Conservation (phyloP, 2,113 vertebrate genomes). For the Eretmochelys imbricata region DNA sequence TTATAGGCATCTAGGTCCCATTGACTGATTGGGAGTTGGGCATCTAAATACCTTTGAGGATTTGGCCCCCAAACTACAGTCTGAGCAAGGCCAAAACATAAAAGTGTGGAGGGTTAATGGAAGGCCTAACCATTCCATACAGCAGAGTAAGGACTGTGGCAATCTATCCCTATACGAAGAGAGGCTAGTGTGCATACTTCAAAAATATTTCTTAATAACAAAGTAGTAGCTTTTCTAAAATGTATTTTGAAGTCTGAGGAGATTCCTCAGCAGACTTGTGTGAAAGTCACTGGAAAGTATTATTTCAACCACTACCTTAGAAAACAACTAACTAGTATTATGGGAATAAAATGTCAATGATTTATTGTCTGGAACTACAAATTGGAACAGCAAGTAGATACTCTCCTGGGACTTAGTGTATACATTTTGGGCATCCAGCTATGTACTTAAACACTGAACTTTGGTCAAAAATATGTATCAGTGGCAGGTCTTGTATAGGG, state of each 20-base stretch:
- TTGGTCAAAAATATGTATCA: not conserved
- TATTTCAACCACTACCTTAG: constrained; percentile 3
- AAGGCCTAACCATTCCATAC: not conserved
- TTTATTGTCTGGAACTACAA: not conserved
- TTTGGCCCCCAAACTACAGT: not conserved
- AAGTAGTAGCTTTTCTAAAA: not conserved
- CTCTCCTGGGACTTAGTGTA: not conserved
- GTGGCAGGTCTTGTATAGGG: not conserved
- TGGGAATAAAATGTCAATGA: not conserved
- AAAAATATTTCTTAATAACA: not conserved
- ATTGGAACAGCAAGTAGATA: not conserved
- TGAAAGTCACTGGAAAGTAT: not conserved
- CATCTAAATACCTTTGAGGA: not conserved
- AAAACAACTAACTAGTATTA: not conserved
- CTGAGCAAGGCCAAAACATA: not conserved
- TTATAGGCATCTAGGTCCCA: not conserved
- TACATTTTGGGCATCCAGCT: not conserved
- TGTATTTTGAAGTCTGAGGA: not conserved
- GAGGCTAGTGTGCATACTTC: not conserved
- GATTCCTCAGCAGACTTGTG: not conserved
- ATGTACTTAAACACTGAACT: not conserved
- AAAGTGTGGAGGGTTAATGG: not conserved
- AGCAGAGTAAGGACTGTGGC: not conserved
- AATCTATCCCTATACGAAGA: not conserved
- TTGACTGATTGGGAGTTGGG: not conserved